Base-by-base conservation (phyloP, 53 echinoderm and acorn worm genomes). In the Echinarachnius parma region DNA sequence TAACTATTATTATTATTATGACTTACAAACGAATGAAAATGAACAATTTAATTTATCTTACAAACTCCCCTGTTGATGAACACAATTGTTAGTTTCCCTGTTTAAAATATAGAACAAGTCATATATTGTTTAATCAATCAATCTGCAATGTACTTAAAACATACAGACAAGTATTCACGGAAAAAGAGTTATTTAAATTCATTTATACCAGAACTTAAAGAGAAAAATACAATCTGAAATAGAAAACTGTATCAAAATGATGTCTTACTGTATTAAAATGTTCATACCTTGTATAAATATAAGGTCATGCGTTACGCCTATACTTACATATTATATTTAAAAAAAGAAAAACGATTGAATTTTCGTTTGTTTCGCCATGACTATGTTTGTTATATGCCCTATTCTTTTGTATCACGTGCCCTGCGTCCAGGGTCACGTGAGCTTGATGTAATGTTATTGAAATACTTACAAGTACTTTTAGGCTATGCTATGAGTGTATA, bases 401-500 rank as follows among this genome's bases (percentile, higher is more conserved):
- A 52, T 53, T 66, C 48, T 46, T 46, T 39, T 65, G 44, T 65
- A 45, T 16, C 1, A 47, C 46, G 48, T 69, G 4, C 33, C 52
- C 32, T 69, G n/a, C 48, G 30, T 0, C 32, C 2, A 21, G 30
- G 52, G 53, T 22, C 30, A 33, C 52, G 74, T 28, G 18, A 33
- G 74, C 74, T 72, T 36, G 57, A 37, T 72, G 44, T 46, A 27
- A 72, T 72, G 74, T 72, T 34, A 72, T 72, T 72, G 74, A 72
- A 72, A 72, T 72, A 72, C 34, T 24, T 72, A 72, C 74, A 72
- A 72, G 70, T 72, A 72, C 74, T 72, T 46, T 72, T 56, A 56
- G 74, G 56, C 57, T 72, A 72, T 57, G 74, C 74, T 72, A 54
- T 72, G 74, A 72, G 74, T 72, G 74, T 72, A 72, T 72, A 72